A percentile compares a stretch with the other conserved stretches of the same genome.
phyloP scores from a whole-genome alignment of 2,113 vertebrate species.

The Neogale vison region DNA sequence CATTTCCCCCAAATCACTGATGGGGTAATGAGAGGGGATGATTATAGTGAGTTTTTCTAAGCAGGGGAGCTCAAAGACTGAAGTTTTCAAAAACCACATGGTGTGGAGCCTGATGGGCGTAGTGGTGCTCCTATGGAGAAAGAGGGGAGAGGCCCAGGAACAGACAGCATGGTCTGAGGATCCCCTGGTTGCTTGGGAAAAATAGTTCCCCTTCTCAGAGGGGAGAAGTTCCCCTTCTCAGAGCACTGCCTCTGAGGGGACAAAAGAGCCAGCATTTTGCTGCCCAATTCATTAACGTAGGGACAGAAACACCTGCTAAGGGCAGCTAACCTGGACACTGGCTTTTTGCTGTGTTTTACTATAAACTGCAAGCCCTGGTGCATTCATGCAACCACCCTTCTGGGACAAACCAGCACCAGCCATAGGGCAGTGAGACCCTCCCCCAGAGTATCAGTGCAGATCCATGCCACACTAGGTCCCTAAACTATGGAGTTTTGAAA shows the following conservation, averaged over 20 bases:
- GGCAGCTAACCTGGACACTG: not conserved
- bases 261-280: not conserved
- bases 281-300: not conserved
- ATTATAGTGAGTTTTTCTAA: not conserved
- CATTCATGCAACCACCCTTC: not conserved
- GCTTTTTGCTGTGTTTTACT: not conserved
- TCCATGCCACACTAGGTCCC: not conserved
- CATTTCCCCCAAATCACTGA: not conserved
- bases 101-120: not conserved
- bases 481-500: not conserved
- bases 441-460: not conserved
- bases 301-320: not conserved
- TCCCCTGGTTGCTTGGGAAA: not conserved
- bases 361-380: not conserved
- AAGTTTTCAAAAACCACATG: not conserved
- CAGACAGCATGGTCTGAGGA: not conserved
- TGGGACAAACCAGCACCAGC: not conserved
- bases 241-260: not conserved
- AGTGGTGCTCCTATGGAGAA: not conserved
- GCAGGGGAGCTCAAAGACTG: not conserved
- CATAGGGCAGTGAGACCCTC: not conserved
- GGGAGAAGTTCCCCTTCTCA: not conserved
- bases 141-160: not conserved
- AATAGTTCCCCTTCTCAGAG: not conserved
- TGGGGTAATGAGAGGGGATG: not conserved